phyloP scores from a whole-genome alignment of 2,888 invertebrate species.

The Hybos culiciformis region DNA sequence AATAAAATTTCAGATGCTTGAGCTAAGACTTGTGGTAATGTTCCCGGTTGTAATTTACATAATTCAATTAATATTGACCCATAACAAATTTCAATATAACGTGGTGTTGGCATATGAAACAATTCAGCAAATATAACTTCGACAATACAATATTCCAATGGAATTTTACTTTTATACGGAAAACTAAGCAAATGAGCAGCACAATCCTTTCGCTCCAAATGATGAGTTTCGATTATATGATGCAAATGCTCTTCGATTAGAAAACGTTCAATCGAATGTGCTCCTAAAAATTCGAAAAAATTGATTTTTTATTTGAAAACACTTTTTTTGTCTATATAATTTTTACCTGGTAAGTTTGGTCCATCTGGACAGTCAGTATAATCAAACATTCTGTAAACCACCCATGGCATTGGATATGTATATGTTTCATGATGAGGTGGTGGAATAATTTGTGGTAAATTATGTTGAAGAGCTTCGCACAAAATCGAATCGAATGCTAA shows the following conservation, averaged over 20 bases:
- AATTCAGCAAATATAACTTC: slow-evolving; percentile 93
- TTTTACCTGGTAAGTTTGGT: slow-evolving; percentile 80
- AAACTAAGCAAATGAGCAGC: slow-evolving; percentile 84
- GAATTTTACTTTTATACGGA: slow-evolving; percentile 85
- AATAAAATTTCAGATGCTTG: slow-evolving; percentile 97
- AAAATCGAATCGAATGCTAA: slow-evolving; percentile 88
- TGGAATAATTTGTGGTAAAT: slow-evolving; percentile 76
- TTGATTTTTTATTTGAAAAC: no score
- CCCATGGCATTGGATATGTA: slow-evolving; percentile 86
- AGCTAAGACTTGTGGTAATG: slow-evolving; percentile 94
- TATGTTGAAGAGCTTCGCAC: slow-evolving; percentile 93
- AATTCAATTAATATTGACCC: slow-evolving; percentile 92
- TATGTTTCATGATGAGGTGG: slow-evolving; percentile 86
- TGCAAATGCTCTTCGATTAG: slow-evolving; percentile 94
- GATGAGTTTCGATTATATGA: slow-evolving; percentile 80
- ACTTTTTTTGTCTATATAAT: no score
- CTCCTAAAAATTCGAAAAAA: no score
- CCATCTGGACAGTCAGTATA: slow-evolving; percentile 97
- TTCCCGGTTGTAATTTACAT: slow-evolving; percentile 90
- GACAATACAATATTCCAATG: slow-evolving; percentile 94
- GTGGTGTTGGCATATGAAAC: slow-evolving; percentile 81
- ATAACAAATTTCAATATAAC: slow-evolving; percentile 82
- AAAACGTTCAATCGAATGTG: slow-evolving; percentile 94
- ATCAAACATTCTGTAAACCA: slow-evolving; percentile 94
- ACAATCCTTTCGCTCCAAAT: slow-evolving; percentile 86